Evolutionary conservation across 2,797 vertebrate species (phyloP), one percentile per base, ranked within the genome.

Genomic region (Antennarius maculatus): DNA sequence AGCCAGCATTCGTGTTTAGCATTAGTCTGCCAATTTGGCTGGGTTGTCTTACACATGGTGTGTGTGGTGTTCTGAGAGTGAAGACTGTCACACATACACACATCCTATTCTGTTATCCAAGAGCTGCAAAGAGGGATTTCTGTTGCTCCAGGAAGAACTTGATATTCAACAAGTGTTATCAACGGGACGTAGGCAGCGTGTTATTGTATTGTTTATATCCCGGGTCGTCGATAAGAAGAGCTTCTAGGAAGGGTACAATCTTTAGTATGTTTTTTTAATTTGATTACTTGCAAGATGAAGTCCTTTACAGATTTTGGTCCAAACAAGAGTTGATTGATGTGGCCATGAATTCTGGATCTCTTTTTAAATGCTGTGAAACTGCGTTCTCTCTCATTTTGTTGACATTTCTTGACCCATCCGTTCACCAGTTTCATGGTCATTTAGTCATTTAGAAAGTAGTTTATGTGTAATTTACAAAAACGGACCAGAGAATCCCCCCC

Each of bases 11-110:
- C 77, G 47, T 61, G 71, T 74, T 76, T 75, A 41, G 51, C 66
- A 46, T 83, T 69, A 85, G 78, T 87, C 81, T 87, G 77, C 55
- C 67, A 16, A 28, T 56, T 70, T 69, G 78, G 58, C 59, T 71
- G 5, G 55, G 46, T 59, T 55, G 28, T 63, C 76, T 53, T 74
- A 72, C 53, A 66, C 76, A 61, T 39, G 61, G 57, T 66, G 84
- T 57, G 66, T 50, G 23, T 68, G 80, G 67, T 81, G 82, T 37
- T 79, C 7, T 9, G 71, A 77, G 78, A 68, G 80, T 76, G 60
- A 74, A 72, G 64, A 79, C 66, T 54, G 63, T 61, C 74, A 34
- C 72, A 39, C 37, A 39, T 11, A 10, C 58, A 54, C 49, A 28
- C 48, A 18, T 42, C 75, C 63, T 39, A 42, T 37, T 41, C 54